Base-by-base conservation (phyloP, 2,113 vertebrate genomes). In the Pelmatolapia mariae region DNA sequence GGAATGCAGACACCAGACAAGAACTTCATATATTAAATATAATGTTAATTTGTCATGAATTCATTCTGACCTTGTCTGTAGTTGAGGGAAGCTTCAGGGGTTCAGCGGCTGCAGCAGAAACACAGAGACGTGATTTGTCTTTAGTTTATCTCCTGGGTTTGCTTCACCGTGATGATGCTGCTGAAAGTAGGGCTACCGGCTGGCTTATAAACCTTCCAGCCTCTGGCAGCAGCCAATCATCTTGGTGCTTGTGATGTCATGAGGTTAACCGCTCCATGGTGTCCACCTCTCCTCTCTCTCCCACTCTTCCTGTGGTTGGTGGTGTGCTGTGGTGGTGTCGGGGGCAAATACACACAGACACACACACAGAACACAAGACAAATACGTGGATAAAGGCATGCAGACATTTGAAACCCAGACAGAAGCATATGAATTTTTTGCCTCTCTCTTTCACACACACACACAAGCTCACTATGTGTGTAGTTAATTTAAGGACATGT, bases 241-340 rank as follows among this genome's bases (percentile, higher is more conserved):
- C 83, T 40, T 5, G 3, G 12, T 82, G 92, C 50, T 38, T 66
- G 93, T 95, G 95, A 96, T 94, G 95, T 96, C 95, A 96, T 96
- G 95, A 94, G 94, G 95, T 96, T 95, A 96, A 96, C 96, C 96
- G 24, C 96, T 87, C 85, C 73, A 43, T 92, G 95, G 94, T 78
- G 73, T 95, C 95, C 95, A 95, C 93, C 93, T 95, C 91, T 95
- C 86, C 86, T 92, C 88, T 90, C 83, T 90, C 96, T 96, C 96
- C 96, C 96, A 96, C 96, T 96, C 96, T 96, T 96, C 95, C 96
- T 96, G 96, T 96, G 96, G 95, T 94, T 92, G 91, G 43, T 81
- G 63, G 54, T 59, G 78, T 89, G 91, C 89, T 89, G 91, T 92
- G 87, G 86, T 85, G 87, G 87, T 90, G 94, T 93, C 15, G 91